Evolutionary conservation across 1,140 invertebrate genomes (phyloP), one percentile per base, ranked within the genome.

Genomic region (Liolophura sinensis): DNA sequence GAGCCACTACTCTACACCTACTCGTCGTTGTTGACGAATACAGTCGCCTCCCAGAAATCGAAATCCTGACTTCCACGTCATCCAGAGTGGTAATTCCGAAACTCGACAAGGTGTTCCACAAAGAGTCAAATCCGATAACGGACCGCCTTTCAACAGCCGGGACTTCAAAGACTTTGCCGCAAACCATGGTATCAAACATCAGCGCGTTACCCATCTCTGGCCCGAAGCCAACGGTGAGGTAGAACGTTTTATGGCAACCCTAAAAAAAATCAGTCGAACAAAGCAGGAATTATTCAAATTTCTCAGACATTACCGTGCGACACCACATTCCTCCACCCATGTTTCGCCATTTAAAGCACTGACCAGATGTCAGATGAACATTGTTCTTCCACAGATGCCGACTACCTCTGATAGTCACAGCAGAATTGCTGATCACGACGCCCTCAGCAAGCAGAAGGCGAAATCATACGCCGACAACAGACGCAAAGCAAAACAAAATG

Each of bases 11-110:
- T 16, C 54, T 77, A 52, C 70, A 75, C 52, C 15, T 74, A 12
- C 54, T 78, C 11, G 71, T 78, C 31, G 40, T 73, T 11, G 67
- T 75, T 49, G 76, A 76, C 64, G 70, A 78, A 22, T 77, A 73
- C 48, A 68, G 65, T 25, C 54, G 68, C 25, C 78, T 65, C 25
- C 76, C 73, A 31, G 71, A 72, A 60, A 73, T 76, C 18, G 73
- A 74, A 63, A 59, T 74, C 18, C 54, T 73, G 9, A 31, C 31
- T 16, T 69, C 70, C 24, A 71, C 72, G 24, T 68, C 74, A 40
- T 55, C 64, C 1, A 60, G 54, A 60, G 57, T 59, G 25, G 64
- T 67, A 11, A 68, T 65, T 52, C 64, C 69, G 6, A 52, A 65
- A 20, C 52, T 76, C 7, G 62, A 52, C 58, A 62, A n/a, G 72